Conservation (phyloP, 2,113 vertebrate species). For the Ailuropoda melanoleuca region DNA sequence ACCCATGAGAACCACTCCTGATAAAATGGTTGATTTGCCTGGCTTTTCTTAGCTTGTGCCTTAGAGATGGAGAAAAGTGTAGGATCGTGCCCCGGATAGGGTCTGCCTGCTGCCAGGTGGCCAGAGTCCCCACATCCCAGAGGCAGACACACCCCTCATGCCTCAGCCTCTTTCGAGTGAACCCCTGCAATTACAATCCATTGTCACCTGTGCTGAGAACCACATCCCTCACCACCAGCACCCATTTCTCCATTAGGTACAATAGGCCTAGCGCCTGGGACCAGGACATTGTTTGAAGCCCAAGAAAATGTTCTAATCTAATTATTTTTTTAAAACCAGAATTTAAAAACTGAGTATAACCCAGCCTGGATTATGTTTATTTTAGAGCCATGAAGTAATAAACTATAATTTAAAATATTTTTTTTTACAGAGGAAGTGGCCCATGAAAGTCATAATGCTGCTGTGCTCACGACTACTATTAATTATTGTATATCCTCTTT, state of each 20-base stretch:
- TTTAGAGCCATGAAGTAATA: not conserved
- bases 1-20: not conserved
- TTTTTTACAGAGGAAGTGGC: not conserved
- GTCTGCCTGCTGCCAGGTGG: not conserved
- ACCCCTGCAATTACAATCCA: not conserved
- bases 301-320: not conserved
- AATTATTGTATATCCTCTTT: not conserved
- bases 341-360: not conserved
- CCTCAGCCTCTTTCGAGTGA: not conserved
- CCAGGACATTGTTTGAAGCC: not conserved
- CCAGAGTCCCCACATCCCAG: not conserved
- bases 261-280: no score
- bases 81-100: not conserved
- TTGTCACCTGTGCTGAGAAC: not conserved
- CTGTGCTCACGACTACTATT: not conserved
- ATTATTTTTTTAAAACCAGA: not conserved
- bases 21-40: not conserved
- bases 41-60: not conserved
- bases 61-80: not conserved
- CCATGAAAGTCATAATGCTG: not conserved
- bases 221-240: not conserved
- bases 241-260: not conserved
- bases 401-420: not conserved
- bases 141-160: not conserved
- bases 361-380: not conserved